Percentiles rank a stretch among this genome's conserved stretches.
Evolutionary conservation across 2,113 vertebrate genomes (phyloP).

Genomic region (Bubo scandiacus): DNA sequence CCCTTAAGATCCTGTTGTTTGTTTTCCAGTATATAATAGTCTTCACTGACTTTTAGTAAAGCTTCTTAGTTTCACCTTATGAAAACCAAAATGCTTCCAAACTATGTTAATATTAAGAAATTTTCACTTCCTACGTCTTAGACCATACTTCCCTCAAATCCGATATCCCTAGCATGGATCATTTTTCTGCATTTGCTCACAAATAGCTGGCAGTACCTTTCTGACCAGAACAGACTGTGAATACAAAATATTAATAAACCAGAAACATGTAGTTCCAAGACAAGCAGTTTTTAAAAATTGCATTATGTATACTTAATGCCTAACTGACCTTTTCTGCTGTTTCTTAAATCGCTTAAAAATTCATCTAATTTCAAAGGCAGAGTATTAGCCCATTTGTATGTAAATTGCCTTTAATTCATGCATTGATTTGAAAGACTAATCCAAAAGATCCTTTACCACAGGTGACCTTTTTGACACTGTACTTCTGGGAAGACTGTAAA

Average conservation of each 20-base stretch:
- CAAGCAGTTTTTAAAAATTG: slow-evolving; percentile 73
- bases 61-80: not conserved
- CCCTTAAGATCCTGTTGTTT: not conserved
- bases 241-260: slow-evolving; percentile 73
- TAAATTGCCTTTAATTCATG: slow-evolving; percentile 83
- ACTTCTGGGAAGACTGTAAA: slow-evolving; percentile 73
- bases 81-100: slow-evolving; percentile 2
- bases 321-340: slow-evolving; percentile 80
- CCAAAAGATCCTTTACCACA: slow-evolving; percentile 74
- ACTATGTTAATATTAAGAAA: not conserved
- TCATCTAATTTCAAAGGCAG: slow-evolving; percentile 76
- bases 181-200: not conserved
- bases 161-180: not conserved
- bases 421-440: slow-evolving; percentile 82
- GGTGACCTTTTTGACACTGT: slow-evolving; percentile 79
- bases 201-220: slow-evolving; percentile 36
- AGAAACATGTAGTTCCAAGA: slow-evolving; percentile 34
- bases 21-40: not conserved
- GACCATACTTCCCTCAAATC: not conserved
- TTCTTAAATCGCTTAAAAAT: slow-evolving; percentile 80
- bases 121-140: not conserved
- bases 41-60: not conserved
- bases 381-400: slow-evolving; percentile 83
- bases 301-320: slow-evolving; percentile 76
- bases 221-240: slow-evolving; percentile 31